Evolutionary conservation across 2,888 invertebrate genomes (phyloP).

Genomic region (Rhyacophila evoluta): DNA sequence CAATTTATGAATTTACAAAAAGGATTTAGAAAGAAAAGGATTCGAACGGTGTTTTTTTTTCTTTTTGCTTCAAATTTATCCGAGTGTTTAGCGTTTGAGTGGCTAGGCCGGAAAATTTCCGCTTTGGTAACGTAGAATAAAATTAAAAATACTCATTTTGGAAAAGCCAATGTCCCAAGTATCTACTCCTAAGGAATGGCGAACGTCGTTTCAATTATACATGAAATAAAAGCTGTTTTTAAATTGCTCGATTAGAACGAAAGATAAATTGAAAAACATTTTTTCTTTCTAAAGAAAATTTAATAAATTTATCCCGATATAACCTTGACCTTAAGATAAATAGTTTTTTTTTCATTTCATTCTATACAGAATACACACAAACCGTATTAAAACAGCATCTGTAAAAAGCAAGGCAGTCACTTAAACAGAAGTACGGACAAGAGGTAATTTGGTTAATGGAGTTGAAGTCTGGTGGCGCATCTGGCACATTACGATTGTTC

Average conservation of each 20-base stretch:
- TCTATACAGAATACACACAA: no score
- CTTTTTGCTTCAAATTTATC: conserved; percentile 8
- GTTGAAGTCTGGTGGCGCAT: conserved; percentile 26
- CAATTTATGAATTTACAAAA: conserved; percentile 49
- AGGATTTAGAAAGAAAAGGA: conserved; percentile 25
- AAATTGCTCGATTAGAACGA: not conserved
- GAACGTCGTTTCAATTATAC: not conserved
- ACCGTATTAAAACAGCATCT: not conserved
- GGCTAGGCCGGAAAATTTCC: not conserved
- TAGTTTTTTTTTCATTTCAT: no score
- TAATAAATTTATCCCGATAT: no score
- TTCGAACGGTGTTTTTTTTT: conserved; percentile 1
- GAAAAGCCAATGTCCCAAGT: not conserved
- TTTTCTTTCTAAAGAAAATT: not conserved
- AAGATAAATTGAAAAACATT: conserved; percentile 11
- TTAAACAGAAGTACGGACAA: not conserved
- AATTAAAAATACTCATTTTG: conserved; percentile 23
- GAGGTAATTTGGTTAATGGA: conserved; percentile 29
- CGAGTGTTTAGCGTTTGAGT: not conserved
- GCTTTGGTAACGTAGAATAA: conserved; percentile 1
- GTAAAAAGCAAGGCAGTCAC: not conserved
- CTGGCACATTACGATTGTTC: conserved; percentile 32
- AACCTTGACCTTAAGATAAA: no score
- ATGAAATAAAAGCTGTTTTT: conserved; percentile 3
- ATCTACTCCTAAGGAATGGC: not conserved